A percentile compares a stretch with the other conserved stretches of the same genome.
phyloP scores from a whole-genome alignment of 2,797 vertebrate genomes.

The Phrynocephalus forsythii region DNA sequence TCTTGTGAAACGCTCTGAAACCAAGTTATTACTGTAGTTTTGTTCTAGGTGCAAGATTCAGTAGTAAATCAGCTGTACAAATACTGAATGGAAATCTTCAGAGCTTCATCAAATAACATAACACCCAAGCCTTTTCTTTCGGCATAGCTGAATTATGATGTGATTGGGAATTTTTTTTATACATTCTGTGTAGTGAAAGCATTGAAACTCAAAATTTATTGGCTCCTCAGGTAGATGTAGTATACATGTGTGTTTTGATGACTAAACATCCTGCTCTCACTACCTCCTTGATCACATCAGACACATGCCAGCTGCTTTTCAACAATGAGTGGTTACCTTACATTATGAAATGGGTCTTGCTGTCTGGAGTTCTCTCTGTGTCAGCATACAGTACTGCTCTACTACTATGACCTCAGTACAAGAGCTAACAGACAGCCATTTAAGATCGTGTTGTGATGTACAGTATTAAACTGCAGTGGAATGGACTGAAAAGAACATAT shows the following conservation, averaged over 20 bases:
- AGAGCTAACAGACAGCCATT: neutral
- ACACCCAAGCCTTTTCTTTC: slow-evolving; percentile 33
- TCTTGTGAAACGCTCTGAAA: too few relatives aligned
- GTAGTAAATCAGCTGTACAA: slow-evolving; percentile 31
- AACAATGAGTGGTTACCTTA: neutral
- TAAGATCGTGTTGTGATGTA: neutral
- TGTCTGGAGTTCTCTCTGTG: neutral
- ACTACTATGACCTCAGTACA: neutral
- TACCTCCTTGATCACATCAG: neutral
- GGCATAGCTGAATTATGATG: slow-evolving; percentile 47
- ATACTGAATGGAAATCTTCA: slow-evolving; percentile 20
- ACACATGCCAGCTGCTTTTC: neutral
- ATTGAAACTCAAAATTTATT: neutral
- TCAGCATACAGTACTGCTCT: neutral
- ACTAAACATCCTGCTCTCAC: neutral
- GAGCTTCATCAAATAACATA: slow-evolving; percentile 46
- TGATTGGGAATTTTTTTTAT: neutral
- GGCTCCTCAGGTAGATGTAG: neutral
- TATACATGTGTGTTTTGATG: neutral
- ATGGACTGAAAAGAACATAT: neutral
- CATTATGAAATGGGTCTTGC: neutral
- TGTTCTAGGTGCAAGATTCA: slow-evolving; percentile 27
- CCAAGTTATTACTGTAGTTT: too few relatives aligned
- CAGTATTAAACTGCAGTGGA: neutral
- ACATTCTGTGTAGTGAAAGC: neutral